Conservation (phyloP, 2,113 vertebrate species). For the Indri indri region DNA sequence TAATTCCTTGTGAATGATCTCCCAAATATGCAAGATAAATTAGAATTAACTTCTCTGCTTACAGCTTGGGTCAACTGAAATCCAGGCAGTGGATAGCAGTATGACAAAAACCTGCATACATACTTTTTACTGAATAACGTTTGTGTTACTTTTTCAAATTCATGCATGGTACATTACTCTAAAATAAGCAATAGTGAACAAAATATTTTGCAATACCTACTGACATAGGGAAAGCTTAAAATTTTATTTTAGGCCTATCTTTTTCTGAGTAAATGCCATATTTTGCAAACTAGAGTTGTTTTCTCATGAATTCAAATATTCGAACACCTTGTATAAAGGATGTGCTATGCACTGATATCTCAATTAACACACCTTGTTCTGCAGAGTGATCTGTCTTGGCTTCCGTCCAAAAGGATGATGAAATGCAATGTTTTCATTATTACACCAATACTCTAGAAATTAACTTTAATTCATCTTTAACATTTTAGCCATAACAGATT, state of each 20-base stretch:
- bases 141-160: neutral
- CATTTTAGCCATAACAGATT: conserved; percentile 3
- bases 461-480: conserved; percentile 17
- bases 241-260: neutral
- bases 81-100: neutral
- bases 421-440: neutral
- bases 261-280: conserved; percentile 28
- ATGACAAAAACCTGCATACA: neutral
- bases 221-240: conserved; percentile 18
- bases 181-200: neutral
- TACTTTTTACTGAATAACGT: neutral
- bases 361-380: neutral
- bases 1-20: neutral
- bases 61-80: conserved; percentile 10
- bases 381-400: neutral
- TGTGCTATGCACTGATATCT: neutral
- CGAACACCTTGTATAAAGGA: neutral
- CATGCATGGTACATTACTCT: neutral
- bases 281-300: neutral
- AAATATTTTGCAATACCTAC: neutral
- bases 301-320: conserved; percentile 10
- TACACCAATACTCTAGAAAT: neutral
- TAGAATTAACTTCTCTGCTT: conserved; percentile 26
- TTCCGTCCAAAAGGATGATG: neutral
- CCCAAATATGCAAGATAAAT: neutral